Evolutionary conservation across 2,113 vertebrate species (phyloP).

Genomic region (Anoplopoma fimbria): DNA sequence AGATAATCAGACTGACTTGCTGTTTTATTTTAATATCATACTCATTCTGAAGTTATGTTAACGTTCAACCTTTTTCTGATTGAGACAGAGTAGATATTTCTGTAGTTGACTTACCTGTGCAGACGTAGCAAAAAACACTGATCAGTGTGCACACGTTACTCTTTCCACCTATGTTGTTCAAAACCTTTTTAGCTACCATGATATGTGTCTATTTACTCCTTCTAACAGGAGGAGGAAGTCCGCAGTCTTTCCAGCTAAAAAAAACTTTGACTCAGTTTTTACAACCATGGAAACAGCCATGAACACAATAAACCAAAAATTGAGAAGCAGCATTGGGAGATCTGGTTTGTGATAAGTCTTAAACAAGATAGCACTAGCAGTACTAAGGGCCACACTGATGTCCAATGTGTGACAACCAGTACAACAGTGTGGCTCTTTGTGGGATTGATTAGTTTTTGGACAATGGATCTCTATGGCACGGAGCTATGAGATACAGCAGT

Average conservation of each 20-base stretch:
- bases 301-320: too few relatives aligned
- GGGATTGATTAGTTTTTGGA: neutral
- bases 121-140: neutral
- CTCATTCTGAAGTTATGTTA: too few relatives aligned
- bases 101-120: neutral
- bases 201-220: neutral
- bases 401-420: neutral
- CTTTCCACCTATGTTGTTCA: slow-evolving; percentile 1
- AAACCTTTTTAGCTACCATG: neutral
- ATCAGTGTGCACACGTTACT: neutral
- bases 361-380: neutral
- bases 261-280: too few relatives aligned
- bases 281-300: too few relatives aligned
- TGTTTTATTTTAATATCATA: too few relatives aligned
- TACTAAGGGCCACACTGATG: neutral
- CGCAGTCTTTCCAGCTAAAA: neutral
- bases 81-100: neutral
- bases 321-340: neutral
- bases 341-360: neutral
- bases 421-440: neutral
- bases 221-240: neutral
- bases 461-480: neutral
- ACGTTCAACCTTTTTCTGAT: too few relatives aligned
- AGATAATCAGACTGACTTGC: neutral
- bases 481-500: neutral